Evolutionary conservation across 2,797 vertebrate species (phyloP), one percentile per base, ranked within the genome.

Genomic region (Bovichtus variegatus): DNA sequence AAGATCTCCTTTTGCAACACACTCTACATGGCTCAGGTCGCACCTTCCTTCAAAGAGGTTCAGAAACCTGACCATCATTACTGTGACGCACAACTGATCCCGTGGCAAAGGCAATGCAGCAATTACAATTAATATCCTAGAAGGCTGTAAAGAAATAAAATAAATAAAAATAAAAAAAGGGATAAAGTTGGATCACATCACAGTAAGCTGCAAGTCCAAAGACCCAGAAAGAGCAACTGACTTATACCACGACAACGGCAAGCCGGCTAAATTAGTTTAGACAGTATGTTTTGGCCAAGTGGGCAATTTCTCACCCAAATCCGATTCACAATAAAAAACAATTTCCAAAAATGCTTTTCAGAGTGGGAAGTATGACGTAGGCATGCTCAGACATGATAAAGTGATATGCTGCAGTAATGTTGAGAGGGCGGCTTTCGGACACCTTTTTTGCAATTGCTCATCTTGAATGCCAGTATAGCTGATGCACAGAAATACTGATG

Each of bases 1-100:
- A 78, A 58, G 38, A 49, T 72, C 64, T 77, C 51, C 55, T 80
- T 82, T 70, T 75, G 55, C 60, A 85, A 78, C 36, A 71, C 62
- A 75, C 62, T 75, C 53, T 40, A 25, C 71, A 58, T 38, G 47
- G 62, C 19, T 57, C 57, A 71, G 76, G 65, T 77, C 58, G 63
- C 54, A 55, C 70, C 44, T 71, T 77, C 69, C 43, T 40, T 54
- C 41, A 46, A 34, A 15, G n/a, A n/a, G n/a, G 13, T 54, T 43
- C 25, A 81, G 51, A 61, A 44, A 19, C 5, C 36, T 31, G 40
- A 38, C 61, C 53, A 66, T 18, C 50, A 62, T 57, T 36, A 65
- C 31, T 44, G 9, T 44, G 13, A 36, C 1, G 23, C 23, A 51
- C 23, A 46, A 62, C 38, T 69, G 50, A 77, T 41, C 18, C 29